A percentile compares a stretch with the other conserved stretches of the same genome.
Evolutionary conservation across 2,888 invertebrate species (phyloP).

Genomic region (Metallyticus violacea): DNA sequence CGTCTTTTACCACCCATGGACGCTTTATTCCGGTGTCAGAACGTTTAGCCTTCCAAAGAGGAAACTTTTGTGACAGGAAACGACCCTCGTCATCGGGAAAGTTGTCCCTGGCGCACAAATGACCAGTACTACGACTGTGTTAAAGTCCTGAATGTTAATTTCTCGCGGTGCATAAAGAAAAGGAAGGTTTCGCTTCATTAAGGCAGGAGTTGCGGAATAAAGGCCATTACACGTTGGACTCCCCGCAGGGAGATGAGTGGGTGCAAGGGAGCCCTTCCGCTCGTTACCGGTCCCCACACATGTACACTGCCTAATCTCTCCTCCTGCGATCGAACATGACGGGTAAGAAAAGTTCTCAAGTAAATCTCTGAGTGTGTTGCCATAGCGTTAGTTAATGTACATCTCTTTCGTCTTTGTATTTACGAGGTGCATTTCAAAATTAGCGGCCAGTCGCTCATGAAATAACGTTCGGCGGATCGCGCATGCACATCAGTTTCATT

Average conservation of each 20-base stretch:
- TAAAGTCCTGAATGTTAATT: neutral
- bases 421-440: too few species aligned
- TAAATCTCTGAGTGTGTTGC: too few species aligned
- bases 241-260: constrained; percentile 25
- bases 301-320: neutral
- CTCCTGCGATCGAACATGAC: too few species aligned
- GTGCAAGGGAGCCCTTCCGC: constrained; percentile 7
- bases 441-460: too few species aligned
- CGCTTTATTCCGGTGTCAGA: neutral
- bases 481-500: too few species aligned
- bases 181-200: constrained; percentile 3
- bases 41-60: too few species aligned
- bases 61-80: neutral
- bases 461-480: too few species aligned
- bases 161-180: neutral
- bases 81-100: neutral
- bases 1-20: neutral
- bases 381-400: too few species aligned
- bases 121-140: neutral
- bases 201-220: constrained; percentile 8
- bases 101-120: too few species aligned
- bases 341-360: too few species aligned
- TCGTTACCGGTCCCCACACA: neutral
- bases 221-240: constrained; percentile 15
- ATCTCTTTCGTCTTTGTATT: too few species aligned